Evolutionary conservation across 2,888 invertebrate species (phyloP).

Genomic region (Rotaria sp.): DNA sequence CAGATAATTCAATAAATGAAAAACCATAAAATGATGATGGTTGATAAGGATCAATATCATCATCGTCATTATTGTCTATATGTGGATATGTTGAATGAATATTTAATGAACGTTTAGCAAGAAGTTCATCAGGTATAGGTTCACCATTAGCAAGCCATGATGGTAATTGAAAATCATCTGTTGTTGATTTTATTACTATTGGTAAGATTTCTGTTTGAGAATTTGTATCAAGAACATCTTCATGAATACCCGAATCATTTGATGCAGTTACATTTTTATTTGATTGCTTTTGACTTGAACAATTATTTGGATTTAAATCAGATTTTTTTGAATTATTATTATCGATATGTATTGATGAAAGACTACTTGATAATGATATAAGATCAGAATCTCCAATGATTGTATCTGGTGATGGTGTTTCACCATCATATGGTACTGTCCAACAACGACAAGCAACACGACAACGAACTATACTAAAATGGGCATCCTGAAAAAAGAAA

Average conservation of each 20-base stretch:
- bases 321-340: neutral
- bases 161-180: constrained; percentile 17
- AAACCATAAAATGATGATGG: neutral
- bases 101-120: constrained; percentile 15
- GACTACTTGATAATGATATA: constrained; percentile 46
- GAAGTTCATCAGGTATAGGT: constrained; percentile 9
- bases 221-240: constrained; percentile 14
- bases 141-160: constrained; percentile 11
- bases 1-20: neutral
- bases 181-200: neutral
- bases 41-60: neutral
- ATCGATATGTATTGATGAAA: constrained; percentile 45
- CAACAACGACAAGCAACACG: constrained; percentile 69
- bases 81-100: neutral
- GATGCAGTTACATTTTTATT: constrained; percentile 11
- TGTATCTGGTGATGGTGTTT: constrained; percentile 54
- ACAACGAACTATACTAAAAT: constrained; percentile 69
- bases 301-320: neutral
- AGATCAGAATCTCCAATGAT: constrained; percentile 42
- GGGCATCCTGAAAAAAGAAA: constrained; percentile 72
- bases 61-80: neutral
- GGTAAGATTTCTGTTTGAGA: neutral
- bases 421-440: constrained; percentile 72
- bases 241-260: constrained; percentile 11
- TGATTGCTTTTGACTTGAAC: neutral